Conservation (phyloP, 2,113 vertebrate species). For the Petromus typicus region DNA sequence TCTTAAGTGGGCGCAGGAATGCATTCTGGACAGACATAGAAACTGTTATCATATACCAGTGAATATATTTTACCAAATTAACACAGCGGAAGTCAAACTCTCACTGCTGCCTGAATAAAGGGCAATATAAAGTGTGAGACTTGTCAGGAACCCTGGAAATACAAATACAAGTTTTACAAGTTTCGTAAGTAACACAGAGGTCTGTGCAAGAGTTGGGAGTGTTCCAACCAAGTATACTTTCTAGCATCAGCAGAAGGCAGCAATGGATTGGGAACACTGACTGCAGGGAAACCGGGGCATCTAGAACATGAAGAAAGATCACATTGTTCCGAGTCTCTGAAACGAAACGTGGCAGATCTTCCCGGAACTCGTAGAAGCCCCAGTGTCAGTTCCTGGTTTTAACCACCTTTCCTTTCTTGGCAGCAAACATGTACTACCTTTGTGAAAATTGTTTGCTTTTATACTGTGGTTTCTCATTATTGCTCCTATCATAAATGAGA, state of each 20-base stretch:
- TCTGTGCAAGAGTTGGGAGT: conserved; percentile 2
- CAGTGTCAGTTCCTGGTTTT: not conserved
- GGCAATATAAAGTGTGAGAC: not conserved
- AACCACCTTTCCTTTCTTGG: not conserved
- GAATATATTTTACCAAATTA: not conserved
- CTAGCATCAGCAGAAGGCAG: not conserved
- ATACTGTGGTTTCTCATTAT: not conserved
- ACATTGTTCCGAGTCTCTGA: not conserved
- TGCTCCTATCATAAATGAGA: conserved; percentile 52
- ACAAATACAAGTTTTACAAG: not conserved
- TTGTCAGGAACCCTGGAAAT: not conserved
- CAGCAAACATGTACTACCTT: conserved; percentile 22
- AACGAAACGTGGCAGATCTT: not conserved
- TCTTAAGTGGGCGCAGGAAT: not conserved
- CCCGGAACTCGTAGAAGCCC: not conserved
- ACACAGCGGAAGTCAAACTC: not conserved
- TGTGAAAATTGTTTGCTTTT: conserved; percentile 33
- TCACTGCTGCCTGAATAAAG: not conserved
- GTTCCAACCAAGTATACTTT: not conserved
- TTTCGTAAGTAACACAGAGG: conserved; percentile 42
- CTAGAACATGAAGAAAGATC: conserved; percentile 50
- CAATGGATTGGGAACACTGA: not conserved
- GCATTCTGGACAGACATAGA: not conserved
- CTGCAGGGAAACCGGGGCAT: not conserved
- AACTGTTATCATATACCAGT: not conserved